Percentiles rank a stretch among this genome's conserved stretches.
Evolutionary conservation across 1,140 invertebrate species (phyloP).

Genomic region (Saccostrea echinata): DNA sequence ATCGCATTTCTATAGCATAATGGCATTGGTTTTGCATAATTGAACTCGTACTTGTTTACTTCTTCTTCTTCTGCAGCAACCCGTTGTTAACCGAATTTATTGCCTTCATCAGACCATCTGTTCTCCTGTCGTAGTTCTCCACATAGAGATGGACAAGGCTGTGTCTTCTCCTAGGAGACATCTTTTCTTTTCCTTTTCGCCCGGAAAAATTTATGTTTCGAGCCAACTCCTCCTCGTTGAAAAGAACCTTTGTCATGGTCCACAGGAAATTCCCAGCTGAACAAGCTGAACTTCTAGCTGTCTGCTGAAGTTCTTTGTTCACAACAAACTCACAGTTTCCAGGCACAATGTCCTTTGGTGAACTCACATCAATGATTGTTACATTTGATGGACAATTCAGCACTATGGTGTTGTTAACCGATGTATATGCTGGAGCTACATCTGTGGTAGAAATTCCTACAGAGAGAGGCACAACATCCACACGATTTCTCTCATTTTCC

Average conservation of each 20-base stretch:
- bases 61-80: neutral
- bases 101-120: neutral
- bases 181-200: neutral
- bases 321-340: neutral
- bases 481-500: neutral
- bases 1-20: neutral
- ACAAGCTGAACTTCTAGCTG: neutral
- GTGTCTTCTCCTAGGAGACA: neutral
- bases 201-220: neutral
- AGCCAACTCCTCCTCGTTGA: neutral
- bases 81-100: neutral
- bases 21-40: neutral
- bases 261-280: neutral
- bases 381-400: neutral
- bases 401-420: neutral
- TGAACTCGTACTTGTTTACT: neutral
- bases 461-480: no score
- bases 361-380: neutral
- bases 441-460: no score
- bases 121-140: neutral
- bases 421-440: no score
- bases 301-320: constrained; percentile 1
- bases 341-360: neutral
- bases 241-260: neutral
- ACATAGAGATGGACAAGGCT: neutral